These are phyloP conservation scores for Anguilla marmorata DNA, from an alignment of 2,797 vertebrate species.

Conservation along the genomic window DNA sequence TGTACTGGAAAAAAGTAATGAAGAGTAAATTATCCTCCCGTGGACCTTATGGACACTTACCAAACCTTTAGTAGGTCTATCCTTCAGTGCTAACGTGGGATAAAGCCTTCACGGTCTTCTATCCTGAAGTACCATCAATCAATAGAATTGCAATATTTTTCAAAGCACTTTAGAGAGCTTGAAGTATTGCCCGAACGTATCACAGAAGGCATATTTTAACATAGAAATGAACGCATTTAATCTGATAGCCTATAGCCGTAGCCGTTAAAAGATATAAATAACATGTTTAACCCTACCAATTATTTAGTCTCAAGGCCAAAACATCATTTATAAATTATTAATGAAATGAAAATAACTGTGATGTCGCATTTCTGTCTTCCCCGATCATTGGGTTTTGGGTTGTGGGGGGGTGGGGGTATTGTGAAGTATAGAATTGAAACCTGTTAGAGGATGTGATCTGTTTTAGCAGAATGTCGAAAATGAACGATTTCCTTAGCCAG, in stretches of 20 bases:
- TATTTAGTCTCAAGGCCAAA: neutral
- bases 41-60: constrained; percentile 72
- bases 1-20: constrained; percentile 54
- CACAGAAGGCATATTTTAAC: neutral
- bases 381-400: constrained; percentile 35
- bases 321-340: constrained; percentile 27
- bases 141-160: constrained; percentile 45
- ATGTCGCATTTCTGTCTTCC: neutral
- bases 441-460: constrained; percentile 84
- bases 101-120: constrained; percentile 68
- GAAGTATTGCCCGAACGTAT: neutral
- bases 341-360: constrained; percentile 28
- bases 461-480: constrained; percentile 81
- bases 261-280: neutral
- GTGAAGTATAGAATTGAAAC: constrained; percentile 84
- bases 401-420: constrained; percentile 42
- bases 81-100: constrained; percentile 60
- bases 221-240: neutral
- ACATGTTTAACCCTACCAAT: neutral
- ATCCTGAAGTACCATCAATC: constrained; percentile 51
- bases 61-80: constrained; percentile 61
- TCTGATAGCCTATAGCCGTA: neutral
- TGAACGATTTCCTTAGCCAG: constrained; percentile 88
- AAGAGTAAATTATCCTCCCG: constrained; percentile 68
- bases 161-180: neutral